Evolutionary conservation across 2,888 invertebrate genomes (phyloP), one percentile per base, ranked within the genome.

Genomic region (Drosophila limbata): DNA sequence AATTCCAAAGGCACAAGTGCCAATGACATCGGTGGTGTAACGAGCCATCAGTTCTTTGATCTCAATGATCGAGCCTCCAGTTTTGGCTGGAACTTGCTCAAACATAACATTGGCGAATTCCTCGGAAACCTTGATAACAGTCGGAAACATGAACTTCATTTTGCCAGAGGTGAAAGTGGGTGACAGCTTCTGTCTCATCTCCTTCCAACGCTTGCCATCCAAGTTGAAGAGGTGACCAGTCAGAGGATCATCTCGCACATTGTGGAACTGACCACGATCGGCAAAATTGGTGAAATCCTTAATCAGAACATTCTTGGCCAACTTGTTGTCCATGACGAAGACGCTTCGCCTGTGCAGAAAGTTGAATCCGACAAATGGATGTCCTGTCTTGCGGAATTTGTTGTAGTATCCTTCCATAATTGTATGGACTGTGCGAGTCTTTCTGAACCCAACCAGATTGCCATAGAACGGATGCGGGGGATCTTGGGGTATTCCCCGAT

Each of bases 21-120:
- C 93, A 53, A 94, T 93, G 1, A 94, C 93, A 74, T 94, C 94
- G 2, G 93, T 93, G 4, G 93, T 93, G 68, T 91, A 94, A 6
- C 93, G 90, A 0, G 93, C 92, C 53, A 92, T 81, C 1, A 92
- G 61, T 8, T 93, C 93, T 71, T 92, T 92, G 2, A 93, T 81
- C 53, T 94, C 94, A 0, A 88, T 13, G 1, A 93, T 59, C 2
- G 68, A n/a, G 0, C 68, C 73, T 13, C 68, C 48, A 8, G 57
- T 19, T 9, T 68, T 45, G 0, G 50, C 35, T 0, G 47, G 84
- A 9, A 81, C 68, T 5, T 79, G 68, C n/a, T 79, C 77, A 5
- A 13, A 37, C 25, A 88, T 44, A 0, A 81, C 79, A 1, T 63
- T 51, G 0, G 70, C 56, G 11, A 88, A 79, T 15, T 82, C 80